Percentiles rank a stretch among this genome's conserved stretches.
Conservation (phyloP, 2,888 invertebrate genomes). For the Rhogogaster chlorosoma region DNA sequence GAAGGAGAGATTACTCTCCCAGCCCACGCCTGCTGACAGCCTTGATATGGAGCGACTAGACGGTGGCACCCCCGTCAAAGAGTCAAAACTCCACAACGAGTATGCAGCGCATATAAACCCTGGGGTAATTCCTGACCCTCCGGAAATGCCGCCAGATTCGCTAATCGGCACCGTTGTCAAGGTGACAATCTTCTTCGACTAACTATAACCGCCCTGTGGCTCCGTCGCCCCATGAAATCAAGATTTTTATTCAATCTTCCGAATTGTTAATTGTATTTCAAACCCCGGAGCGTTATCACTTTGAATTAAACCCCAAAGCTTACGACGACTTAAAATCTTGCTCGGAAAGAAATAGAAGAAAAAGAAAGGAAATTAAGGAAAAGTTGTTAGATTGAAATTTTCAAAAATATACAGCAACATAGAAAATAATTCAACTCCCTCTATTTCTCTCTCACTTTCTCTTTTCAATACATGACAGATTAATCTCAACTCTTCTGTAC, state of each 20-base stretch:
- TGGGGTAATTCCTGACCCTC: constrained; percentile 76
- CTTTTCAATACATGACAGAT: background rate
- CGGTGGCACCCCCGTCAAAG: constrained; percentile 77
- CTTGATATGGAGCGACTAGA: constrained; percentile 83
- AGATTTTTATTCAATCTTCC: constrained; percentile 15
- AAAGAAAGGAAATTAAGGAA: background rate
- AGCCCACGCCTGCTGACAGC: constrained; percentile 83
- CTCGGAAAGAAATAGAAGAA: background rate
- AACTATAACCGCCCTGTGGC: background rate
- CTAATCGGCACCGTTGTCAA: constrained; percentile 94
- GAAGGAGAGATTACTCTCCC: constrained; percentile 93
- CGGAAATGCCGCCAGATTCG: constrained; percentile 80
- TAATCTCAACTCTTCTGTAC: constrained; percentile 20
- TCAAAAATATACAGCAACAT: background rate
- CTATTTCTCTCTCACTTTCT: background rate
- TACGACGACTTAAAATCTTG: background rate
- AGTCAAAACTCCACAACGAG: constrained; percentile 77
- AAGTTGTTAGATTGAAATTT: background rate
- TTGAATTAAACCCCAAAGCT: background rate
- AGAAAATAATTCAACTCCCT: background rate
- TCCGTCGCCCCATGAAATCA: background rate
- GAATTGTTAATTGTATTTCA: background rate
- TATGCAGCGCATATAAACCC: constrained; percentile 78
- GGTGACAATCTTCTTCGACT: constrained; percentile 80
- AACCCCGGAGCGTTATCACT: background rate